Percentiles rank a stretch among this genome's conserved stretches.
These are phyloP conservation scores for Drosophila kurseongensis DNA, from an alignment of 1,140 invertebrate genomes.

Conservation along the genomic window DNA sequence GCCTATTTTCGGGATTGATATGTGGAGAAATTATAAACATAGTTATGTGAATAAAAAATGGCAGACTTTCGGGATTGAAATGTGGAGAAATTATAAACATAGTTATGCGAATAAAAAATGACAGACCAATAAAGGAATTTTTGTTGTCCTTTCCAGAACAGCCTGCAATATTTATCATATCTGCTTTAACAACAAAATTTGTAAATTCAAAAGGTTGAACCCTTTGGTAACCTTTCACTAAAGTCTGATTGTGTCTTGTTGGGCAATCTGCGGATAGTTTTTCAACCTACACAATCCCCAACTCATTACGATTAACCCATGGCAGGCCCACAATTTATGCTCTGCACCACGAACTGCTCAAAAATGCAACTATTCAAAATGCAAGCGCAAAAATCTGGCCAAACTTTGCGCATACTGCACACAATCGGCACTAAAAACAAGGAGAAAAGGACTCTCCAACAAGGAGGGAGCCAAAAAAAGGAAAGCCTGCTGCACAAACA, in stretches of 20 bases:
- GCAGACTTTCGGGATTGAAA: no score
- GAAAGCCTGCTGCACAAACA: slow-evolving; percentile 66
- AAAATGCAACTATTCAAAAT: slow-evolving; percentile 64
- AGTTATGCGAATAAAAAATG: no score
- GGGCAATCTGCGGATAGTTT: slow-evolving; percentile 6
- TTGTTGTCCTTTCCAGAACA: no score
- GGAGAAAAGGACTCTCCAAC: slow-evolving; percentile 12
- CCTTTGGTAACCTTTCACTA: no score
- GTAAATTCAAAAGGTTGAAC: no score
- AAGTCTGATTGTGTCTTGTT: not conserved
- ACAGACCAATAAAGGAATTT: no score
- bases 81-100: no score
- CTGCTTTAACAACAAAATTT: no score
- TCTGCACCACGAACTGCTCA: slow-evolving; percentile 41
- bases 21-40: no score
- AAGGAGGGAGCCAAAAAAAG: slow-evolving; percentile 14
- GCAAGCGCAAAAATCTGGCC: slow-evolving; percentile 68
- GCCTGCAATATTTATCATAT: no score
- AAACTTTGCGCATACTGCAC: slow-evolving; percentile 46
- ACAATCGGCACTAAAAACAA: slow-evolving; percentile 15
- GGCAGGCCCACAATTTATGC: slow-evolving; percentile 24
- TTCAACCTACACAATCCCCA: not conserved
- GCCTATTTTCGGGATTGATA: not conserved
- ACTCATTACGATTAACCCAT: slow-evolving; percentile 22
- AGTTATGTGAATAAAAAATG: no score